Evolutionary conservation across 1,140 invertebrate genomes (phyloP), one percentile per base, ranked within the genome.

Genomic region (Caenorhabditis elegans): DNA sequence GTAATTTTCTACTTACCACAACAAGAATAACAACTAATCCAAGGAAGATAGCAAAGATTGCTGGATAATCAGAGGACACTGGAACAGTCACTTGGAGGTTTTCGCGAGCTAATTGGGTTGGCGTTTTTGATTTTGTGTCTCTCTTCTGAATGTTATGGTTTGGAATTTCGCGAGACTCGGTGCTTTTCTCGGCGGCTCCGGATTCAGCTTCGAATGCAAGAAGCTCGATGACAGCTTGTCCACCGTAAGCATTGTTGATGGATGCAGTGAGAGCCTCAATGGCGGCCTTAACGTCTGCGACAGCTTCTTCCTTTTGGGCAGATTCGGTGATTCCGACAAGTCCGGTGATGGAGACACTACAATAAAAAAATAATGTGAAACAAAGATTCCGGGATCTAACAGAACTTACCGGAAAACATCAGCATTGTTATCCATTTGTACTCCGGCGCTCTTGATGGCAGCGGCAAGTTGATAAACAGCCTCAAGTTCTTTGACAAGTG

Each of bases 31-130:
- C 80, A 26, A 85, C 80, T 13, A 90, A 36, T 15, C 88, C 88
- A 26, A 86, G 86, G 78, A 90, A 76, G 55, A 89, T 90, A n/a
- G 86, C 86, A 76, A 89, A 89, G 28, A 85, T 86, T 53, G 88
- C 88, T 17, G 88, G 88, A 48, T 88, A 89, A 26, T 89, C 87
- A 5, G 78, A 43, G 47, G 48, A 78, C 22, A 82, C 48, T 85
- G 85, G 86, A 22, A 83, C 87, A 47, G 51, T 36, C 5, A 79
- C 82, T 19, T 79, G 22, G 49, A 15, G 55, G 6, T 5, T 19
- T 17, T 53, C 24, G 17, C 70, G 28, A n/a, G 70, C 51, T 5
- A n/a, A n/a, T n/a, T n/a, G n/a, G n/a, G n/a, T n/a, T n/a, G n/a
- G 19, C 19, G 2, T 53, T 2, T 17, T 0, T 15, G 22, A 3